Percentiles rank a stretch among this genome's conserved stretches.
phyloP scores from a whole-genome alignment of 2,888 invertebrate genomes.

The Scaptomyza tumidula region DNA sequence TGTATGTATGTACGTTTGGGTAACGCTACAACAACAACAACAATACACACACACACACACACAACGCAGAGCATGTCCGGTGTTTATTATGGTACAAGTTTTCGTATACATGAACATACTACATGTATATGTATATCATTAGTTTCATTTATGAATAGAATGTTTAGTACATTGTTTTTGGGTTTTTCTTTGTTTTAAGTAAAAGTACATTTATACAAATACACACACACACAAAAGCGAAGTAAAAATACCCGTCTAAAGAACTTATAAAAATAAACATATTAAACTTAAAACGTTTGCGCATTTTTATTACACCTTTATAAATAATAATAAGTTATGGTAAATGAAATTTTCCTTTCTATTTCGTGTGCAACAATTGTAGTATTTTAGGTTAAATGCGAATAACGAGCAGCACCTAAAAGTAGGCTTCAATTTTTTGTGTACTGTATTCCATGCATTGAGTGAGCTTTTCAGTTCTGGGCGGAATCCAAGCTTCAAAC shows the following conservation, averaged over 20 bases:
- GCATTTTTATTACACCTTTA: slow-evolving; percentile 1
- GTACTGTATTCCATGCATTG: background rate
- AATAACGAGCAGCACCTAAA: slow-evolving; percentile 1
- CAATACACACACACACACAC: slow-evolving; percentile 12
- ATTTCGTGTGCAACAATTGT: background rate
- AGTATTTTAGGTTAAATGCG: no score
- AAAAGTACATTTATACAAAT: slow-evolving; percentile 1
- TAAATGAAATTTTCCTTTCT: no score
- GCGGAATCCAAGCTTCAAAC: slow-evolving; percentile 8
- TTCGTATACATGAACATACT: slow-evolving; percentile 10
- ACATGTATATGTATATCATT: background rate
- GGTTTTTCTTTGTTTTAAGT: slow-evolving; percentile 5
- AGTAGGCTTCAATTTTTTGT: slow-evolving; percentile 3
- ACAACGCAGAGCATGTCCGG: slow-evolving; percentile 18
- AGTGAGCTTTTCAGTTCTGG: slow-evolving; percentile 12
- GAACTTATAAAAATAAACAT: slow-evolving; percentile 43
- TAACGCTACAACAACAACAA: slow-evolving; percentile 29
- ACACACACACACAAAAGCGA: slow-evolving; percentile 24
- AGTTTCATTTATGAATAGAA: slow-evolving; percentile 1
- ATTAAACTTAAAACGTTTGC: slow-evolving; percentile 18
- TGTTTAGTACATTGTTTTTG: slow-evolving; percentile 4
- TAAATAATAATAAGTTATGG: background rate
- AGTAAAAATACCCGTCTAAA: slow-evolving; percentile 41
- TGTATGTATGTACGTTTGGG: slow-evolving; percentile 26
- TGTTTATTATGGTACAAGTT: slow-evolving; percentile 38